Percentiles rank a stretch among this genome's conserved stretches.
Conservation (phyloP, 2,113 vertebrate species). For the Hemicordylus capensis region DNA sequence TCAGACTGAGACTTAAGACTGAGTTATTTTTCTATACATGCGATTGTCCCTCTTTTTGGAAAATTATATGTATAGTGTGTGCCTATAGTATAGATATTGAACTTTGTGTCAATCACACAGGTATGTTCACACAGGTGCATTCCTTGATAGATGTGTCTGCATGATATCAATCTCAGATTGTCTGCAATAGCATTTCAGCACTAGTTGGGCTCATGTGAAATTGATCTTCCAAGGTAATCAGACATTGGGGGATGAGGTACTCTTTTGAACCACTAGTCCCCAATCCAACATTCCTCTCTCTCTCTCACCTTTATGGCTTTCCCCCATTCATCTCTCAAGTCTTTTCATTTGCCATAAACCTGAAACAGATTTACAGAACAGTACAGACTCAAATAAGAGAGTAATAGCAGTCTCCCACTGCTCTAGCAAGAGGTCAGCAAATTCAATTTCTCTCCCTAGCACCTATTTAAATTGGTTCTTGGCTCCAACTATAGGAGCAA, state of each 20-base stretch:
- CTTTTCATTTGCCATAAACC: neutral
- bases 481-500: neutral
- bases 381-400: neutral
- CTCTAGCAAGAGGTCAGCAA: constrained; percentile 3
- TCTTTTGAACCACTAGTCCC: neutral
- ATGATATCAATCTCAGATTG: neutral
- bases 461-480: neutral
- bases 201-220: neutral
- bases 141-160: neutral
- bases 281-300: neutral
- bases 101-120: neutral
- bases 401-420: neutral
- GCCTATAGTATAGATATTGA: neutral
- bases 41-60: too few species aligned
- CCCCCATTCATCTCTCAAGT: neutral
- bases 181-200: neutral
- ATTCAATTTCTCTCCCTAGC: neutral
- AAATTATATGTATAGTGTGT: too few species aligned
- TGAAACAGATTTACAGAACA: neutral
- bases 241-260: neutral
- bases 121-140: neutral
- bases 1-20: too few species aligned
- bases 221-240: neutral
- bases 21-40: too few species aligned
- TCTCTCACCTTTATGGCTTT: neutral